A percentile compares a stretch with the other conserved stretches of the same genome.
phyloP scores from a whole-genome alignment of 2,113 vertebrate genomes.

The Lonchura striata region DNA sequence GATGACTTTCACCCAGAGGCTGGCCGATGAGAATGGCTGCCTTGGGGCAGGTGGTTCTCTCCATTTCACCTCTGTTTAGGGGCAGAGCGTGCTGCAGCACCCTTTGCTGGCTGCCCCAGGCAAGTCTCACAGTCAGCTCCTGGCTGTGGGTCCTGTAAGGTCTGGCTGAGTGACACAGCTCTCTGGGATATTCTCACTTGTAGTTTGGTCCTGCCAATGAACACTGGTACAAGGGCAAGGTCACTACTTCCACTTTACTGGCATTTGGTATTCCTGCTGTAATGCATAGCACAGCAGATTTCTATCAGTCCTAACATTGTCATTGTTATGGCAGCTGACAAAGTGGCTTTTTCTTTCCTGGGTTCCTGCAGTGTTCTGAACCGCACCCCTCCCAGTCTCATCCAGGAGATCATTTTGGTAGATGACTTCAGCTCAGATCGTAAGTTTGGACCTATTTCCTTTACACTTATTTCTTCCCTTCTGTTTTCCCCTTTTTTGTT shows the following conservation, averaged over 20 bases:
- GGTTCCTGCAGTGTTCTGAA: constrained; percentile 83
- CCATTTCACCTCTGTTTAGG: not conserved
- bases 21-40: not conserved
- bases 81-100: not conserved
- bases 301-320: not conserved
- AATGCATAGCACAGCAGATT: not conserved
- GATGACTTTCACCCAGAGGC: not conserved
- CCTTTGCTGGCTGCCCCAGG: not conserved
- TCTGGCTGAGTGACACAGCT: not conserved
- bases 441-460: constrained; percentile 74
- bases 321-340: not conserved
- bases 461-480: not conserved
- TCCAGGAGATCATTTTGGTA: constrained; percentile 96
- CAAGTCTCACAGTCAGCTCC: not conserved
- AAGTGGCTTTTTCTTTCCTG: not conserved
- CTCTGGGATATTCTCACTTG: not conserved
- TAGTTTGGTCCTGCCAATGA: not conserved
- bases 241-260: not conserved
- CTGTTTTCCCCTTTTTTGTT: not conserved
- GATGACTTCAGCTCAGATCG: constrained; percentile 97
- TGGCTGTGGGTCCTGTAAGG: not conserved
- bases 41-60: not conserved
- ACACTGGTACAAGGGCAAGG: not conserved
- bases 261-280: not conserved
- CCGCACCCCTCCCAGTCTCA: constrained; percentile 85